Conservation (phyloP, 2,797 vertebrate species). For the Danio albolineatus region DNA sequence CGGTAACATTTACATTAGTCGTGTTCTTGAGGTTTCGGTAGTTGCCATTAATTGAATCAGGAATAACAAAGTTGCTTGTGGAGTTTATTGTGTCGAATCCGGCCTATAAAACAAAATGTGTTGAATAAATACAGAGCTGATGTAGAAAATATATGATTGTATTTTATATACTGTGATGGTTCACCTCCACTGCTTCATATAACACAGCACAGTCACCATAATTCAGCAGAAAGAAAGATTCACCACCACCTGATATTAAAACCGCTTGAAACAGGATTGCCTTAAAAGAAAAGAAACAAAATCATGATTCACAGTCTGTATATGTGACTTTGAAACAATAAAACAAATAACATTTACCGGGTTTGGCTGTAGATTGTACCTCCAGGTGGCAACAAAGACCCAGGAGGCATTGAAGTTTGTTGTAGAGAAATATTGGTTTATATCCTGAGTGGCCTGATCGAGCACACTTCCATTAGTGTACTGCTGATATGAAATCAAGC, state of each 20-base stretch:
- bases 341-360: background rate
- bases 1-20: constrained; percentile 27
- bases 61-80: background rate
- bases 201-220: background rate
- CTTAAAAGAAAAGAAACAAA: background rate
- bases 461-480: constrained; percentile 6
- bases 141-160: no score
- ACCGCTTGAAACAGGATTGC: background rate
- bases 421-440: constrained; percentile 13
- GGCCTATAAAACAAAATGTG: constrained; percentile 22
- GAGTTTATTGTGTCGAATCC: constrained; percentile 25
- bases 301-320: background rate
- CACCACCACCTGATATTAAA: background rate
- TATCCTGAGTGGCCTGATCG: background rate
- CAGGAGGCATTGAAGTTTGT: background rate
- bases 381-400: constrained; percentile 42
- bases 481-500: background rate
- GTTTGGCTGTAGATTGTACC: background rate
- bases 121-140: background rate
- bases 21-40: background rate
- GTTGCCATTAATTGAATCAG: background rate
- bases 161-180: background rate
- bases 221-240: constrained; percentile 31
- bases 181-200: background rate
- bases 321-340: no score